Evolutionary conservation across 2,113 vertebrate species (phyloP).

Genomic region (Cryptoleucopteryx plumbea): DNA sequence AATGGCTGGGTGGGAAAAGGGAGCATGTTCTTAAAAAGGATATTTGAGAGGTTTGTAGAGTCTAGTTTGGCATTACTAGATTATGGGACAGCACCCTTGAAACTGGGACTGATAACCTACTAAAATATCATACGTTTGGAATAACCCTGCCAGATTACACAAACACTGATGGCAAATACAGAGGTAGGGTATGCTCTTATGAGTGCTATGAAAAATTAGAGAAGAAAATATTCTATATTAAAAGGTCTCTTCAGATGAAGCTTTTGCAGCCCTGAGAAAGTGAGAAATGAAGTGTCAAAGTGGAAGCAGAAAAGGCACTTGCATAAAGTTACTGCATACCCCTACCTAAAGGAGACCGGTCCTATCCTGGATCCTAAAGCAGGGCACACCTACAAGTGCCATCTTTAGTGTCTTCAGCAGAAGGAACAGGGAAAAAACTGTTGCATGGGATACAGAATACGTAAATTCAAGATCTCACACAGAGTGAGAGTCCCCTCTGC

Average conservation of each 20-base stretch:
- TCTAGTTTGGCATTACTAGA: neutral
- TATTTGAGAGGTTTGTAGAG: neutral
- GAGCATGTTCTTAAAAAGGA: neutral
- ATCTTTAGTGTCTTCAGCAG: neutral
- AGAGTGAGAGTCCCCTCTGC: neutral
- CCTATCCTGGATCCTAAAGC: neutral
- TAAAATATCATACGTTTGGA: fast-evolving
- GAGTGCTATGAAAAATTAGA: neutral
- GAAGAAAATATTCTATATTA: neutral
- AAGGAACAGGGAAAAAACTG: neutral
- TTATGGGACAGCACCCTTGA: neutral
- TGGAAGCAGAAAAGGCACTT: neutral
- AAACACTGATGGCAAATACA: neutral
- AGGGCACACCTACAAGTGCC: neutral
- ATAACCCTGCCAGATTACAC: neutral
- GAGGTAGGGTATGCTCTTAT: neutral
- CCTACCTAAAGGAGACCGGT: neutral
- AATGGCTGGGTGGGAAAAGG: neutral
- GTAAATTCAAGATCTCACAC: neutral
- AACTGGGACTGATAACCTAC: neutral
- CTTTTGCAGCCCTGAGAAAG: neutral
- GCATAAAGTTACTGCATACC: neutral
- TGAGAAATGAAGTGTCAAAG: neutral
- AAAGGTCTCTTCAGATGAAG: neutral
- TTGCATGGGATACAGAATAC: fast-evolving